A percentile compares a stretch with the other conserved stretches of the same genome.
These are phyloP conservation scores for Tetheella fluctuosa DNA, from an alignment of 2,888 invertebrate species.

Conservation along the genomic window DNA sequence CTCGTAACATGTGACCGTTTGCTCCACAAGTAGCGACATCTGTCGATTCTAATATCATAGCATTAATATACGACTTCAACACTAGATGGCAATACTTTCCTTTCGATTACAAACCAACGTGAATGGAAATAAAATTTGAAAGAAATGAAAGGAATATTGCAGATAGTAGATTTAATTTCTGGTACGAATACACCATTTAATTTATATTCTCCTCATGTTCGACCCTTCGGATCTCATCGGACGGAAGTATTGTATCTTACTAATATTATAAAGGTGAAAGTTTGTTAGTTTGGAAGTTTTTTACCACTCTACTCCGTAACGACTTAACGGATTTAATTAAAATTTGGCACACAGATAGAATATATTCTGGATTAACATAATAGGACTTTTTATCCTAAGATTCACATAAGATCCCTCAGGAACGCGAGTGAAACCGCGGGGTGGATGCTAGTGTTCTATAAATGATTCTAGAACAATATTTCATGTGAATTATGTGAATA, in stretches of 20 bases:
- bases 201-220: not conserved
- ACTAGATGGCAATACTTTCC: not conserved
- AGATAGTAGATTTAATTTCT: not conserved
- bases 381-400: too few relatives aligned
- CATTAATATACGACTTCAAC: not conserved
- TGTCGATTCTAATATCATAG: not conserved
- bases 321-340: too few relatives aligned
- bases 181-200: not conserved
- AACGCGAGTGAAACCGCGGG: too few relatives aligned
- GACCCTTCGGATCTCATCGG: not conserved
- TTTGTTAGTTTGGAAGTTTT: too few relatives aligned
- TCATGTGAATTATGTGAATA: not conserved
- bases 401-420: too few relatives aligned
- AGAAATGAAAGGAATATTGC: too few relatives aligned
- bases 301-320: too few relatives aligned
- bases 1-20: not conserved
- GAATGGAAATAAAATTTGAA: not conserved
- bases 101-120: not conserved
- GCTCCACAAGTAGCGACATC: not conserved
- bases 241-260: too few relatives aligned
- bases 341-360: too few relatives aligned
- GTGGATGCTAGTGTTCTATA: too few relatives aligned
- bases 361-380: too few relatives aligned
- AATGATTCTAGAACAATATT: not conserved
- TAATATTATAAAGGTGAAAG: too few relatives aligned